A percentile compares a stretch with the other conserved stretches of the same genome.
Evolutionary conservation across 2,113 vertebrate genomes (phyloP).

Genomic region (Amazona vittata): DNA sequence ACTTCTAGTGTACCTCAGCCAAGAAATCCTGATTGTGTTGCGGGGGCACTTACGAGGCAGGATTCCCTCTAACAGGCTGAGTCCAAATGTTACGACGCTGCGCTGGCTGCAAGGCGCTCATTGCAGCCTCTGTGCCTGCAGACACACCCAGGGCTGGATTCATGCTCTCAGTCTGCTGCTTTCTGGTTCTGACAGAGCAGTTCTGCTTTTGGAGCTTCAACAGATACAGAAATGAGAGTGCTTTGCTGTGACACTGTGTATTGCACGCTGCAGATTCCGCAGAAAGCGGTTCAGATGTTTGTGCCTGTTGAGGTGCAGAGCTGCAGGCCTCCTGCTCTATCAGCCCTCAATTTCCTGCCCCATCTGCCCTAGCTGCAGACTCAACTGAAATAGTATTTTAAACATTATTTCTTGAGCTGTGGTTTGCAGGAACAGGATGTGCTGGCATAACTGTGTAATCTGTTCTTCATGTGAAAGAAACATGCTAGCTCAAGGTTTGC

Average conservation of each 20-base stretch:
- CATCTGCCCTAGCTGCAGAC: not conserved
- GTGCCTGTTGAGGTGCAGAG: not conserved
- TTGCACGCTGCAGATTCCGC: not conserved
- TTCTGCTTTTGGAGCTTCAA: not conserved
- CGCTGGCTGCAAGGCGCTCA: fast-evolving
- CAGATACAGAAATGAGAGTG: not conserved
- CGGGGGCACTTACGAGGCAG: fast-evolving
- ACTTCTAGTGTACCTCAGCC: not conserved
- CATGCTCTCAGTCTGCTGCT: not conserved
- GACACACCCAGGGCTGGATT: not conserved
- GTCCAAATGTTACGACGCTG: fast-evolving
- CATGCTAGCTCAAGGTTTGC: not conserved
- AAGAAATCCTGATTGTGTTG: not conserved
- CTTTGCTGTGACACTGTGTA: not conserved
- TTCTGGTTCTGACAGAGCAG: not conserved
- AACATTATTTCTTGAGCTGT: constrained; percentile 13
- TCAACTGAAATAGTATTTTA: constrained; percentile 26
- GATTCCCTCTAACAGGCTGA: not conserved
- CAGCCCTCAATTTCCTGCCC: not conserved
- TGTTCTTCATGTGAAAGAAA: constrained; percentile 23
- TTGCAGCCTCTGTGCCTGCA: not conserved
- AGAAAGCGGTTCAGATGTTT: not conserved
- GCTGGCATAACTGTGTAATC: constrained; percentile 36
- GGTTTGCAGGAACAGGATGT: constrained; percentile 48
- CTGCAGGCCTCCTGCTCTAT: not conserved